Evolutionary conservation across 2,113 vertebrate genomes (phyloP).

Genomic region (Xenopus laevis): DNA sequence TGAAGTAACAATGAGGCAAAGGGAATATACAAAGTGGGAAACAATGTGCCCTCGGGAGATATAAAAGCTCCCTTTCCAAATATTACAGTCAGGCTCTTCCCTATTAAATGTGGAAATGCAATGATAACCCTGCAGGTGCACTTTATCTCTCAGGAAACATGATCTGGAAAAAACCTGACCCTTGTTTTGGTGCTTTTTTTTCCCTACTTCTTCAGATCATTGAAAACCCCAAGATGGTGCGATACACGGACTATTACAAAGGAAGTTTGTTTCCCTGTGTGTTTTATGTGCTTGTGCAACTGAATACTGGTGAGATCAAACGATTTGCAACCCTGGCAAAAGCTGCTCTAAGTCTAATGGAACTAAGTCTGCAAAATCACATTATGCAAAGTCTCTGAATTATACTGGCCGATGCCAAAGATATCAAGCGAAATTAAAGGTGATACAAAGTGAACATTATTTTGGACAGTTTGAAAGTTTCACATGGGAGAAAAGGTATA

Average conservation of each 20-base stretch:
- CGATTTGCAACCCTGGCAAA: too few species aligned
- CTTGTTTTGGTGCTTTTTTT: background rate
- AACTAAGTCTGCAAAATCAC: too few species aligned
- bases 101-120: background rate
- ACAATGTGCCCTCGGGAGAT: background rate
- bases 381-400: too few species aligned
- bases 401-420: too few species aligned
- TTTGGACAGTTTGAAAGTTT: too few species aligned
- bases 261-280: too few species aligned
- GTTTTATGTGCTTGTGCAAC: too few species aligned
- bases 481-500: too few species aligned
- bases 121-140: background rate
- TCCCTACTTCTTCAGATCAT: background rate
- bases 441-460: too few species aligned
- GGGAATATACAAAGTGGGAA: background rate
- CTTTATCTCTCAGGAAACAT: constrained; percentile 2
- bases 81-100: background rate
- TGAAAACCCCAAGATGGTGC: background rate
- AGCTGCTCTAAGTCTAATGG: too few species aligned
- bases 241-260: background rate
- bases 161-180: background rate
- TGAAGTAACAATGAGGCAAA: constrained; percentile 7
- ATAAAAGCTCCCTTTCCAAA: background rate
- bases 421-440: too few species aligned
- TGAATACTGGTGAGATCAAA: too few species aligned